Evolutionary conservation across 2,888 invertebrate species (phyloP).

Genomic region (Eulithis prunata): DNA sequence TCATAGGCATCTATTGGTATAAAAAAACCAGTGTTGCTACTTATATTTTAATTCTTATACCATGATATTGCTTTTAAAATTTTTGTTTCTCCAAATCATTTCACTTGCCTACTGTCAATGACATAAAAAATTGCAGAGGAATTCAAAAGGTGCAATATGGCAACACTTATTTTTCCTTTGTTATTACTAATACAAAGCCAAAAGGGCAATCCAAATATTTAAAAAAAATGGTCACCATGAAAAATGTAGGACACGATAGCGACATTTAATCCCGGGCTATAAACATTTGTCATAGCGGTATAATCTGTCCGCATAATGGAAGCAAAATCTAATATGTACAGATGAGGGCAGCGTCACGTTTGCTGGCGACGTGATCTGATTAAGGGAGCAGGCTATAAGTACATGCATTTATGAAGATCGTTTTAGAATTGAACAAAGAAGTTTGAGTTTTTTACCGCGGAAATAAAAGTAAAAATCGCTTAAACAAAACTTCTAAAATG

Average conservation of each 20-base stretch:
- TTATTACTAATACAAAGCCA: no score
- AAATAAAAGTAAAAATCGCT: background rate
- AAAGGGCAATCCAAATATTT: no score
- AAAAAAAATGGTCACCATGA: constrained; percentile 1
- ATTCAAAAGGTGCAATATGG: no score
- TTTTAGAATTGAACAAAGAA: constrained; percentile 1
- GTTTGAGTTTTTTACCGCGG: background rate
- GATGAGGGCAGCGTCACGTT: constrained; percentile 36
- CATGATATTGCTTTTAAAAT: no score
- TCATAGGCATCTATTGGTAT: no score
- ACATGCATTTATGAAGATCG: constrained; percentile 6
- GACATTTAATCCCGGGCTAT: constrained; percentile 27
- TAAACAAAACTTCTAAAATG: no score
- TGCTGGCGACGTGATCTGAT: constrained; percentile 29
- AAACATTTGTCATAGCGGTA: constrained; percentile 29
- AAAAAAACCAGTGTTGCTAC: no score
- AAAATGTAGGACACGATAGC: constrained; percentile 21
- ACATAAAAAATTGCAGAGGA: no score
- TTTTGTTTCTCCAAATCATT: no score
- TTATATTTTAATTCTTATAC: no score
- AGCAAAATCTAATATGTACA: constrained; percentile 40
- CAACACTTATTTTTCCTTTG: no score
- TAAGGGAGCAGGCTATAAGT: constrained; percentile 21
- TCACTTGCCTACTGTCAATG: no score
- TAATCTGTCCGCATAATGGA: constrained; percentile 31